Evolutionary conservation across 2,797 vertebrate species (phyloP), one percentile per base, ranked within the genome.

Genomic region (Crenuchus spilurus): DNA sequence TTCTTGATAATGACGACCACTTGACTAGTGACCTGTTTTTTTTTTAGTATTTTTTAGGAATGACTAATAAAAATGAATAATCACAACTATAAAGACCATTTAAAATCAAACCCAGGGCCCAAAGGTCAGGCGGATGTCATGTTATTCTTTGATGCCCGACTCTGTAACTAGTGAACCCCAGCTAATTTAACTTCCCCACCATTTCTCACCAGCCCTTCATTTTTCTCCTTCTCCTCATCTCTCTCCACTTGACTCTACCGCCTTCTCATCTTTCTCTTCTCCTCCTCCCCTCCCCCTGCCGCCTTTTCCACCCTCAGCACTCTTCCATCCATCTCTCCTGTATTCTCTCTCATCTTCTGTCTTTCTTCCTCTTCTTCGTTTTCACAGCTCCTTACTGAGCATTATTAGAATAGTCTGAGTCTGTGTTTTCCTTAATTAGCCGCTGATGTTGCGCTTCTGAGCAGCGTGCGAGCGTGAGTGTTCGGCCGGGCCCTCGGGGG

Each of bases 341-440:
- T 60, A 20, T 10, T 60, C 49, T 65, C 9, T 33, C 22, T 6
- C 57, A 46, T 44, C 61, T 28, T 24, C 18, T 39, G 60, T 44
- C 31, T 39, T n/a, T 58, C 39, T 41, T 41, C 6, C 14, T 62
- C 30, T 26, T 24, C 6, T 2, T n/a, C 9, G 49, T 24, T 61
- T 49, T 37, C 35, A 9, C 26, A 0, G 1, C 31, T 46, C 58
- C 20, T 73, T 68, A 54, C 30, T 26, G 30, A 63, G 33, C 64
- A 35, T 10, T 72, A 66, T 68, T 55, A 55, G 68, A 46, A 58
- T 48, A 44, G 67, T 58, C 55, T 35, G 44, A 58, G 35, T 30
- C 44, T 64, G 70, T 73, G 63, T 74, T 64, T 58, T 69, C 26
- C 51, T 67, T 68, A 72, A 71, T 78, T 75, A 78, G 70, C 61